Evolutionary conservation across 2,888 invertebrate genomes (phyloP).

Genomic region (Vanessa cardui): DNA sequence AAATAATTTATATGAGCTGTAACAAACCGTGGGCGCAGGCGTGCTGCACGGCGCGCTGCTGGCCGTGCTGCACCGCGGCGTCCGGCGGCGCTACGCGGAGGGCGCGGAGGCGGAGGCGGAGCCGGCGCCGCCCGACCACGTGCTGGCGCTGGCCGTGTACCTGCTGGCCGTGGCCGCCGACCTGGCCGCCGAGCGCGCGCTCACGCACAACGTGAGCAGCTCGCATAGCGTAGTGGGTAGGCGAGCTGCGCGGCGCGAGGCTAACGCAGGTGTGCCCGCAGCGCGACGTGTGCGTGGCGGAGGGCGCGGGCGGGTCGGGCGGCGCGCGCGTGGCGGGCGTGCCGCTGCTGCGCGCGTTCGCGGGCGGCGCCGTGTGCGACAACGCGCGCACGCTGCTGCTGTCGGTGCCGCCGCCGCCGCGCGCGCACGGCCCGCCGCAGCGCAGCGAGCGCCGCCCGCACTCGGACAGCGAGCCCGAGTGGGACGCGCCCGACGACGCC

Average conservation of each 20-base stretch:
- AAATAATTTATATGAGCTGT: too few relatives aligned
- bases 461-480: slow-evolving; percentile 89
- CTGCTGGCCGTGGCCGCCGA: slow-evolving; percentile 92
- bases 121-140: slow-evolving; percentile 88
- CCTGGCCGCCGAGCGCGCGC: slow-evolving; percentile 58
- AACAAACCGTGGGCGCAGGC: slow-evolving; percentile 46
- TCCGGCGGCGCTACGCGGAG: slow-evolving; percentile 78
- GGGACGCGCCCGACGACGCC: slow-evolving; percentile 85
- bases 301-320: slow-evolving; percentile 40
- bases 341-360: slow-evolving; percentile 84
- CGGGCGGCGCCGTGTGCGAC: slow-evolving; percentile 88
- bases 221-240: too few relatives aligned
- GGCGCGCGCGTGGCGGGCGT: slow-evolving; percentile 51
- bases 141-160: slow-evolving; percentile 93
- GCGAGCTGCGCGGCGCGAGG: too few relatives aligned
- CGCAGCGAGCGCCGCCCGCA: slow-evolving; percentile 48
- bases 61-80: slow-evolving; percentile 92
- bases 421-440: slow-evolving; percentile 61
- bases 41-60: slow-evolving; percentile 85
- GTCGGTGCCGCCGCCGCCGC: slow-evolving; percentile 65
- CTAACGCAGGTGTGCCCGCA: slow-evolving; percentile 32
- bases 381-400: slow-evolving; percentile 88
- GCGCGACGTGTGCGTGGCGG: slow-evolving; percentile 57
- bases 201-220: slow-evolving; percentile 53
- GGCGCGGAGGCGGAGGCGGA: slow-evolving; percentile 79